Base-by-base conservation (phyloP, 1,140 invertebrate species). In the Drosophila quadrilineata region DNA sequence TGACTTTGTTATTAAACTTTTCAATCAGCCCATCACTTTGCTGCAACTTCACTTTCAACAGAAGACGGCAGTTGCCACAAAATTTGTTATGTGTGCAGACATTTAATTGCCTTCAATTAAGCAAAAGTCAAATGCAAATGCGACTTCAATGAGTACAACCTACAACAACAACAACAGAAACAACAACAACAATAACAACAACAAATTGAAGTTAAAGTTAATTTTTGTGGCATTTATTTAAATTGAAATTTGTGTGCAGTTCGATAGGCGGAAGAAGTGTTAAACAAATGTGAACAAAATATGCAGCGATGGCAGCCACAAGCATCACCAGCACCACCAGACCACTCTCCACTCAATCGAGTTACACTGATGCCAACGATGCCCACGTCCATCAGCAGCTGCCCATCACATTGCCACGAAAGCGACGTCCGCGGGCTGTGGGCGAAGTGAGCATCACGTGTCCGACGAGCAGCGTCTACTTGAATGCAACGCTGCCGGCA, bases 361-460 rank as follows among this genome's bases (percentile, higher is more conserved):
- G 59, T 49, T 63, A 76, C 14, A 75, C 66, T 62, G 68, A 62
- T 45, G 54, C 69, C 50, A 71, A 62, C 69, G 33, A 36, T 40
- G 41, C 19, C 19, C 46, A 16, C 22, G 21, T 17, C 0, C 6
- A n/a, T 9, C 10, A 16, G 29, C 38, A 36, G 16, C 76, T 64
- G 24, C 57, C 63, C 36, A 67, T 82, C 6, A 89, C 88, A 8
- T 40, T 89, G 53, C 88, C 88, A 31, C 71, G 88, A 21, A 88
- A 88, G 21, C 71, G 88, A n/a, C 65, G 88, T 17, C 87, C 88
- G 1, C 80, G 87, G 9, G 88, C 88, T 17, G 85, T 63, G 21
- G 88, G 88, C 53, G 88, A 89, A 60, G 88, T 89, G 9, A 71
- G 69, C 22, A 72, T 89, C 45, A 87, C 88, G 12, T 71, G 76